These are phyloP conservation scores for Orientallactaga sibirica DNA, from an alignment of 2,797 vertebrate genomes.

Conservation along the genomic window DNA sequence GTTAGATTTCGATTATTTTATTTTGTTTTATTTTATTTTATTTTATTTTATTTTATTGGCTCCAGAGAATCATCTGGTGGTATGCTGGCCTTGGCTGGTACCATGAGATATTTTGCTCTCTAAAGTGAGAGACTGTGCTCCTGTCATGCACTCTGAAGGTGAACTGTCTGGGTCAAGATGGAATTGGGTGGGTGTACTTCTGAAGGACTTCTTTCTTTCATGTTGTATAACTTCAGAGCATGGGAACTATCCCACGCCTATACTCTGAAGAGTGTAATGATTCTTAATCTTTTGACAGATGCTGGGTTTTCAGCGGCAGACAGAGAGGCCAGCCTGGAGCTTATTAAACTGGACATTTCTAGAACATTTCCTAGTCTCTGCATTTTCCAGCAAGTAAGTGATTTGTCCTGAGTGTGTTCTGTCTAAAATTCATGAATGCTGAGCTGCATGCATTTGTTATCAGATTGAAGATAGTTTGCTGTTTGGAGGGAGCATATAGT, in stretches of 20 bases:
- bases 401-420: constrained; percentile 13
- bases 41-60: background rate
- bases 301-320: constrained; percentile 91
- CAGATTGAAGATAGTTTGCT: too few species aligned
- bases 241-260: rapidly evolving
- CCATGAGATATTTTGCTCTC: background rate
- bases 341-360: constrained; percentile 98
- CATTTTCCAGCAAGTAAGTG: constrained; percentile 96
- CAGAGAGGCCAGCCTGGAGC: constrained; percentile 96
- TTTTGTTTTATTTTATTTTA: too few species aligned
- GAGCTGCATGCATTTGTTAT: background rate
- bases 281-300: constrained; percentile 86
- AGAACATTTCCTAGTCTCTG: constrained; percentile 97
- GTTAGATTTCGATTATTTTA: background rate
- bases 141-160: background rate
- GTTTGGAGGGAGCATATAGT: too few species aligned
- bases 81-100: background rate
- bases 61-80: background rate
- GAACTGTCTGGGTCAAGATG: background rate
- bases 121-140: background rate
- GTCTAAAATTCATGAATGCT: background rate
- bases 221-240: background rate
- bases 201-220: rapidly evolving
- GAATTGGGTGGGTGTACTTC: background rate
- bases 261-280: background rate